Conservation (phyloP, 2,113 vertebrate species). For the Emydura subglobosa region DNA sequence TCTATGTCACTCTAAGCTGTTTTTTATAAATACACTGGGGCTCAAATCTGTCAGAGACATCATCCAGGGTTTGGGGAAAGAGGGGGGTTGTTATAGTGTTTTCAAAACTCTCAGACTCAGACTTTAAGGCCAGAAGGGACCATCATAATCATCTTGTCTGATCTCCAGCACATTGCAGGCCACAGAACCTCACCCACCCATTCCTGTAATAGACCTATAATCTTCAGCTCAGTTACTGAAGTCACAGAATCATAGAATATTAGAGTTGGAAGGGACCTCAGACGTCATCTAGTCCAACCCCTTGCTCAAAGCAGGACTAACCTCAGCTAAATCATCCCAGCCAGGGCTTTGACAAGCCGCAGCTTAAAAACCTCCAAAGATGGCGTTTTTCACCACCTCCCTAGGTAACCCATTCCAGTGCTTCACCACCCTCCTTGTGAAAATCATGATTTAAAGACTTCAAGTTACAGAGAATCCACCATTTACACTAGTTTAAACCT, state of each 20-base stretch:
- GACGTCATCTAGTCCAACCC: no score
- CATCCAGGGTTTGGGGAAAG: not conserved
- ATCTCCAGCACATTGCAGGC: not conserved
- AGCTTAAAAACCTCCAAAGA: no score
- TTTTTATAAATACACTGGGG: not conserved
- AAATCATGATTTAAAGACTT: not conserved
- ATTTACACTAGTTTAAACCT: not conserved
- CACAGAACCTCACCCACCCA: not conserved
- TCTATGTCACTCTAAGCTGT: not conserved
- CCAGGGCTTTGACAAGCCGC: no score
- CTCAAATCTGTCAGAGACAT: not conserved
- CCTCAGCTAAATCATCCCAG: no score
- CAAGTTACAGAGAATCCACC: not conserved
- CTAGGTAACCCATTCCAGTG: no score
- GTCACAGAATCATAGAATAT: not conserved
- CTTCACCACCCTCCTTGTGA: no score
- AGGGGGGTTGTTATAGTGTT: not conserved
- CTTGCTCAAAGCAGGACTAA: no score
- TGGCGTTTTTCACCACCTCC: no score
- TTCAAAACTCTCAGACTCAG: not conserved
- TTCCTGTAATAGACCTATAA: not conserved
- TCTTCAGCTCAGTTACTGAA: not conserved
- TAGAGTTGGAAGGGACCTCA: no score
- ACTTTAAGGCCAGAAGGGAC: not conserved
- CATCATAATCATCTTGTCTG: not conserved